Evolutionary conservation across 2,888 invertebrate species (phyloP), one percentile per base, ranked within the genome.

Genomic region (Acholoe squamosa): DNA sequence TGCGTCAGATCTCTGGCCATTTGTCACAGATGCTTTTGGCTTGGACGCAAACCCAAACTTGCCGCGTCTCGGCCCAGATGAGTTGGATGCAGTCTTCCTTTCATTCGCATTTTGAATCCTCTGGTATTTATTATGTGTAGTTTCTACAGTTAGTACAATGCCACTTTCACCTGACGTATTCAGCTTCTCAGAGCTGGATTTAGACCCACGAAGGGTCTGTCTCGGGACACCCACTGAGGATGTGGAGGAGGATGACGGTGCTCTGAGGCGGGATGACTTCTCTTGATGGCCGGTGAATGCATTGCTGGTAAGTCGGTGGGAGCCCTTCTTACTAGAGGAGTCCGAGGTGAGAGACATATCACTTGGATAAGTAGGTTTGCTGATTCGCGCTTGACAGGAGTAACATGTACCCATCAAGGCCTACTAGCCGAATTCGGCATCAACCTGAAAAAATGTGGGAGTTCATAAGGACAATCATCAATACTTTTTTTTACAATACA

Each of bases 351-450:
- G 77, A 22, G 90, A 90, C 90, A 90, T 90, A 52, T 90, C 90
- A 90, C 90, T 90, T 0, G 90, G 90, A 25, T 90, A 90, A n/a
- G 90, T 90, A 52, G 76, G 90, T 80, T 80, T 90, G 52, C 90
- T 34, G 80, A 54, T 52, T 43, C 80, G 80, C 33, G 90, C 77
- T n/a, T 90, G 90, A 54, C 84, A 76, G 76, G 90, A 90, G 43
- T 90, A 90, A 43, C 90, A 90, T 90, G 90, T 90, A 3, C 90
- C 90, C 90, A 90, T 90, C 90, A 90, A 86, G 86, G 19, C 86
- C 16, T 28, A 86, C 52, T 86, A 51, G 86, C 86, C 86, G 86
- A 28, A 7, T 10, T 54, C 86, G 86, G 86, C 86, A 86, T 86
- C 56, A 86, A 86, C 28, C 86, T 86, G 86, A 31, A 54, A 86